Base-by-base conservation (phyloP, 92 coral and sea anemone genomes). In the Phenganax stokvisi region DNA sequence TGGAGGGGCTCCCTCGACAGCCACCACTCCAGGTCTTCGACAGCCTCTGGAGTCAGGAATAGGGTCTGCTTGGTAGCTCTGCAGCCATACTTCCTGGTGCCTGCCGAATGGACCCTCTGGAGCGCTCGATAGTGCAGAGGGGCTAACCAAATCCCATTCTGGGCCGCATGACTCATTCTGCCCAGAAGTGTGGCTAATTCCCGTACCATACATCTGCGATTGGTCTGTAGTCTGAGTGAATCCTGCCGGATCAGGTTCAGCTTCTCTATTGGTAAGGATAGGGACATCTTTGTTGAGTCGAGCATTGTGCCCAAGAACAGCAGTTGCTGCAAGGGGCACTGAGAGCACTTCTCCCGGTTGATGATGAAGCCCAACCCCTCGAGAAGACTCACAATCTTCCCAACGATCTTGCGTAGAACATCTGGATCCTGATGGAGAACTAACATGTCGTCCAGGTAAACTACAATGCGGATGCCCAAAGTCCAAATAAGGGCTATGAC, bases 131-230 rank as follows among this genome's bases (percentile, higher is more conserved):
- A 81, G 51, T 85, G 84, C 0, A 85, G 64, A 8, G 84, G 91
- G 53, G 86, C 88, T 0, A 66, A 11, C 86, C 86, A 85, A 70
- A 80, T 67, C 3, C 86, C 91, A 28, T 82, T 81, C 59, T 72
- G 82, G 6, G 88, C 86, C 0, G 91, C 91, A 77, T 88, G 91
- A 73, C 84, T 87, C 88, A 87, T 87, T 31, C 87, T 80, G 69
- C 90, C 88, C 54, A 87, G 70, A 7, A 85, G 79, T 70, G 75
- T 56, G 30, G 88, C 64, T 57, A 87, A 83, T 11, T 73, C 86
- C 15, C 58, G 74, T 76, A 84, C 17, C 12, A 70, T 77, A 54
- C 81, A 28, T 56, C 37, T 13, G 71, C 74, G 61, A 20, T 55
- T 37, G 56, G 51, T 64, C 17, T 12, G 60, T 58, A 86, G 51